Evolutionary conservation across 1,140 invertebrate genomes (phyloP).

Genomic region (Neodiprion virginianus): DNA sequence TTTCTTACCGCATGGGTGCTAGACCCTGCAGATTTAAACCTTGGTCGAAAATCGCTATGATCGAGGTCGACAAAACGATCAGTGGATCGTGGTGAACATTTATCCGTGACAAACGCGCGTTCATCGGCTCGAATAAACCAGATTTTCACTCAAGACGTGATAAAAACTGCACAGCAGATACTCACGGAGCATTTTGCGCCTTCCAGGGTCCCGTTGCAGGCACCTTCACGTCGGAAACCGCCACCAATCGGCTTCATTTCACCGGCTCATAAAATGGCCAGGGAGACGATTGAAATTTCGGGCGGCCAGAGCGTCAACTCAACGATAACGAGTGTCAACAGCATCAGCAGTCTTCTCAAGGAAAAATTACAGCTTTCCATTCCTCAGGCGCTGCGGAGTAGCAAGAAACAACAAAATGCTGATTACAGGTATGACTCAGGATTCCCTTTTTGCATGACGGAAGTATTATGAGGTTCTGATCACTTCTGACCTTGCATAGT

Average conservation of each 20-base stretch:
- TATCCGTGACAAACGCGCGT: too few relatives aligned
- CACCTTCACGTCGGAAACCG: slow-evolving; percentile 37
- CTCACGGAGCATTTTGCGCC: neutral
- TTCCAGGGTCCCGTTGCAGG: slow-evolving; percentile 54
- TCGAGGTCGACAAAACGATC: too few relatives aligned
- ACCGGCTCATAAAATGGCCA: slow-evolving; percentile 44
- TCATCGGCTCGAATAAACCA: too few relatives aligned
- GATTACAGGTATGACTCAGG: slow-evolving; percentile 50
- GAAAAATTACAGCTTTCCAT: slow-evolving; percentile 78
- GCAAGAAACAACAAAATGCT: slow-evolving; percentile 55
- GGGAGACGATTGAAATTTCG: slow-evolving; percentile 50
- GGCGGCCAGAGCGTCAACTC: slow-evolving; percentile 66
- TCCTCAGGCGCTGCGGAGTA: slow-evolving; percentile 54
- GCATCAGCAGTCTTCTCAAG: slow-evolving; percentile 79
- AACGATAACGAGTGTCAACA: slow-evolving; percentile 83
- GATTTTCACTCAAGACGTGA: too few relatives aligned
- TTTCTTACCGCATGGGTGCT: too few relatives aligned
- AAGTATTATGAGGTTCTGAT: too few relatives aligned
- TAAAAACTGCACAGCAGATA: neutral
- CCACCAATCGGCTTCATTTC: slow-evolving; percentile 35
- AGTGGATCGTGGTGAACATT: too few relatives aligned
- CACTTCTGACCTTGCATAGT: too few relatives aligned
- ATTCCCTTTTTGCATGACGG: too few relatives aligned
- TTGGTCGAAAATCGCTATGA: too few relatives aligned
- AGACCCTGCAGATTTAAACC: too few relatives aligned